Percentiles rank a stretch among this genome's conserved stretches.
Conservation (phyloP, 2,888 invertebrate genomes). For the Drosophila picticornis region DNA sequence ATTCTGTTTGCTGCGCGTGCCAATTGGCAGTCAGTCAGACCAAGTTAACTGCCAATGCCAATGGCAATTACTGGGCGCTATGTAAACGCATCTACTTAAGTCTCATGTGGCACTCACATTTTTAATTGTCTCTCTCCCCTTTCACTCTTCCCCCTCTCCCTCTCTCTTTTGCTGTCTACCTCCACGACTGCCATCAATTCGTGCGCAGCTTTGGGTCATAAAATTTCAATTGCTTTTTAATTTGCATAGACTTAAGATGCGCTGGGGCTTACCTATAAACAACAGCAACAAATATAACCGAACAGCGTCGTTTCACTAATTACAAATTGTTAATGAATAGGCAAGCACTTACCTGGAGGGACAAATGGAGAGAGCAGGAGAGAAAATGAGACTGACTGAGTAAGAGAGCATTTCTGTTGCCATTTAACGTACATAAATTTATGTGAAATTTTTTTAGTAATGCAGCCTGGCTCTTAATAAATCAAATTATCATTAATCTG, state of each 20-base stretch:
- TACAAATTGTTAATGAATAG: constrained; percentile 76
- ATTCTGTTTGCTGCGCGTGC: constrained; percentile 54
- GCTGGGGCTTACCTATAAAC: constrained; percentile 32
- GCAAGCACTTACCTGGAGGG: constrained; percentile 66
- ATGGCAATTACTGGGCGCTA: constrained; percentile 44
- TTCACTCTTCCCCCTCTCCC: neutral
- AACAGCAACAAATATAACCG: constrained; percentile 40
- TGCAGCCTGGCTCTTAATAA: constrained; percentile 13
- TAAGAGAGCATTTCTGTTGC: constrained; percentile 23
- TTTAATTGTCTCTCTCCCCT: constrained; percentile 63
- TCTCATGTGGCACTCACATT: constrained; percentile 70
- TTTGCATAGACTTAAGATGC: constrained; percentile 70
- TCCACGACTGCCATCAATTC: constrained; percentile 63
- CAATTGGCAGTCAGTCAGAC: constrained; percentile 58
- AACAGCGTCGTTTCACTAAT: constrained; percentile 57
- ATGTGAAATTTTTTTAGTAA: constrained; percentile 44
- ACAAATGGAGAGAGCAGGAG: constrained; percentile 16
- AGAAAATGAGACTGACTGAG: neutral
- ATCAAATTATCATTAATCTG: constrained; percentile 23
- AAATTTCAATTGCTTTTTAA: constrained; percentile 80
- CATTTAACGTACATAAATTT: constrained; percentile 54
- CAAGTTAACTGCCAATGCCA: constrained; percentile 47
- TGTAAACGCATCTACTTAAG: constrained; percentile 44
- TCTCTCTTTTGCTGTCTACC: neutral
- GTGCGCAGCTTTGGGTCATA: constrained; percentile 64